Evolutionary conservation across 2,113 vertebrate species (phyloP).

Genomic region (Pollimyrus isidori): DNA sequence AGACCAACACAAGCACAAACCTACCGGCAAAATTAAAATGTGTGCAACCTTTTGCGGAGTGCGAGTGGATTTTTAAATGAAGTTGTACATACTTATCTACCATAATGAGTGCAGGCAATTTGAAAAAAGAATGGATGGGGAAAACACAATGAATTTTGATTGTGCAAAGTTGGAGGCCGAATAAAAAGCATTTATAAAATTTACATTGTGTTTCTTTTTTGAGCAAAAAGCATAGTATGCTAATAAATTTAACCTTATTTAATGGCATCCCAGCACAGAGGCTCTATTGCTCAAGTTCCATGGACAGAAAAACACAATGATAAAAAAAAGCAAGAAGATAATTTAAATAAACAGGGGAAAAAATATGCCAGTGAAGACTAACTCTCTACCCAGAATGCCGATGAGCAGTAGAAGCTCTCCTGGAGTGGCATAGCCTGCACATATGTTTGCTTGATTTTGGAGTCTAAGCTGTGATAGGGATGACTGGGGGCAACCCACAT

Average conservation of each 20-base stretch:
- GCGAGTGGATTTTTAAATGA: not conserved
- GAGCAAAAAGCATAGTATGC: not conserved
- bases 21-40: not conserved
- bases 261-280: not conserved
- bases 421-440: not conserved
- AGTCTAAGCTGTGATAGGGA: not conserved
- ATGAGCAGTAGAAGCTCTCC: not conserved
- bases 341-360: not conserved
- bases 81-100: slow-evolving; percentile 1
- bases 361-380: not conserved
- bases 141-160: slow-evolving; percentile 14
- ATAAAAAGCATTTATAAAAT: not conserved
- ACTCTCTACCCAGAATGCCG: not conserved
- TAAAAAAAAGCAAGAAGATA: not conserved
- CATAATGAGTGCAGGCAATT: slow-evolving; percentile 10
- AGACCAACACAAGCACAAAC: not conserved
- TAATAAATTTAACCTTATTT: slow-evolving; percentile 18
- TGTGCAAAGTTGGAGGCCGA: slow-evolving; percentile 5
- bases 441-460: not conserved
- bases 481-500: not conserved
- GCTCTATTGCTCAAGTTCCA: not conserved
- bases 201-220: slow-evolving; percentile 8
- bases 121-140: not conserved
- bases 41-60: not conserved
- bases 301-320: not conserved